A percentile compares a stretch with the other conserved stretches of the same genome.
phyloP scores from a whole-genome alignment of 2,797 vertebrate genomes.

The Crenuchus spilurus region DNA sequence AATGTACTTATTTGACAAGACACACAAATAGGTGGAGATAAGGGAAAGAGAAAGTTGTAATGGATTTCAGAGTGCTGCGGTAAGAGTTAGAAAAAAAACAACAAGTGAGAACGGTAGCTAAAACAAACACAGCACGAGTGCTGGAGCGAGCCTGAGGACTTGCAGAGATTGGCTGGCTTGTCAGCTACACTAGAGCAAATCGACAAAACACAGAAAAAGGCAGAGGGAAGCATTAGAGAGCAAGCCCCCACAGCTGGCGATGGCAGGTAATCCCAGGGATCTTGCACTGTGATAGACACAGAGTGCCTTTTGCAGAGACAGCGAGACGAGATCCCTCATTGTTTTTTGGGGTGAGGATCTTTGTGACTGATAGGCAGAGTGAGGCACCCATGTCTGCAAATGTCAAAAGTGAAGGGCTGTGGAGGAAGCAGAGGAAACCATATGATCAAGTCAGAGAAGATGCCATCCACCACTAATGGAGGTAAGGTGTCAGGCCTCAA shows the following conservation, averaged over 20 bases:
- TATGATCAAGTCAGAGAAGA: slow-evolving; percentile 50
- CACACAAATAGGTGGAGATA: slow-evolving; percentile 62
- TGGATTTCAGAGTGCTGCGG: slow-evolving; percentile 73
- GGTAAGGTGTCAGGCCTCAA: slow-evolving; percentile 42
- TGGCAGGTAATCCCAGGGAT: slow-evolving; percentile 56
- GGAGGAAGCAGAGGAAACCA: slow-evolving; percentile 34
- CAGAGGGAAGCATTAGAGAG: slow-evolving; percentile 27
- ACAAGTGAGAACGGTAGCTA: slow-evolving; percentile 56
- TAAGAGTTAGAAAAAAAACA: slow-evolving; percentile 47
- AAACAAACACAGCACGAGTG: slow-evolving; percentile 73
- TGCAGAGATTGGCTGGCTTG: slow-evolving; percentile 69
- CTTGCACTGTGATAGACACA: slow-evolving; percentile 47
- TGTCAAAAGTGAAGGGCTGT: slow-evolving; percentile 52
- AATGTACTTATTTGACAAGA: slow-evolving; percentile 72
- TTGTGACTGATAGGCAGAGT: slow-evolving; percentile 53
- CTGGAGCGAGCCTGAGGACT: slow-evolving; percentile 40
- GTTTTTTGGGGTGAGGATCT: slow-evolving; percentile 39
- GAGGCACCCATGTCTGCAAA: slow-evolving; percentile 51
- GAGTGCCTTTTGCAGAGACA: slow-evolving; percentile 50
- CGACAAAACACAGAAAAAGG: slow-evolving; percentile 67
- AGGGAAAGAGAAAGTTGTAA: slow-evolving; percentile 62
- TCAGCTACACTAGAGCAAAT: slow-evolving; percentile 75
- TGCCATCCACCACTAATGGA: slow-evolving; percentile 51
- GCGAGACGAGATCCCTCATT: slow-evolving; percentile 36
- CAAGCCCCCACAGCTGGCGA: slow-evolving; percentile 35